Evolutionary conservation across 2,797 vertebrate species (phyloP).

Genomic region (Buceros bicornis): DNA sequence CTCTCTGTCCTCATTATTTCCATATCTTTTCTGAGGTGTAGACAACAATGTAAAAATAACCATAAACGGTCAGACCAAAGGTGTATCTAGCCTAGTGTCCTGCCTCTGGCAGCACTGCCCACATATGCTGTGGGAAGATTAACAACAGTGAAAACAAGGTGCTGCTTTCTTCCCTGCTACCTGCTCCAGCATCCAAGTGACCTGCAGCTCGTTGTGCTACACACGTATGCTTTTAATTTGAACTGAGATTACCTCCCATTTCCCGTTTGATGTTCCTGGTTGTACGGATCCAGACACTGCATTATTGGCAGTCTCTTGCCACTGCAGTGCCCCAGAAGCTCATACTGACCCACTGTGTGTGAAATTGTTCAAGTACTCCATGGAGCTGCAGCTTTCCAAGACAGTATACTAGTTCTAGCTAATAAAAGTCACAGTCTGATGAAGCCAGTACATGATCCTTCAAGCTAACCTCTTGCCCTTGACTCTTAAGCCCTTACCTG

Average conservation of each 20-base stretch:
- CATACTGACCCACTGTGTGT: rapidly evolving
- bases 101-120: neutral
- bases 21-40: neutral
- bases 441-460: neutral
- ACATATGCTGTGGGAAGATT: neutral
- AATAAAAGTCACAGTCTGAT: neutral
- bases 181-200: neutral
- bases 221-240: neutral
- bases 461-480: neutral
- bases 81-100: neutral
- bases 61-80: neutral
- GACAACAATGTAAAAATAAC: neutral
- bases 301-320: neutral
- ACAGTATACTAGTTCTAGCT: neutral
- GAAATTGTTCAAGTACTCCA: neutral
- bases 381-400: neutral
- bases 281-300: neutral
- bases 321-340: neutral
- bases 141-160: neutral
- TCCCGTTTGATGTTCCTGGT: neutral
- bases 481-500: neutral
- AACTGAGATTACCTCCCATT: neutral
- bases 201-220: neutral
- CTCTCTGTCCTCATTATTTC: neutral
- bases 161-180: neutral